Percentiles rank a stretch among this genome's conserved stretches.
phyloP scores from a whole-genome alignment of 1,140 invertebrate species.

The Probaryconus sp. region DNA sequence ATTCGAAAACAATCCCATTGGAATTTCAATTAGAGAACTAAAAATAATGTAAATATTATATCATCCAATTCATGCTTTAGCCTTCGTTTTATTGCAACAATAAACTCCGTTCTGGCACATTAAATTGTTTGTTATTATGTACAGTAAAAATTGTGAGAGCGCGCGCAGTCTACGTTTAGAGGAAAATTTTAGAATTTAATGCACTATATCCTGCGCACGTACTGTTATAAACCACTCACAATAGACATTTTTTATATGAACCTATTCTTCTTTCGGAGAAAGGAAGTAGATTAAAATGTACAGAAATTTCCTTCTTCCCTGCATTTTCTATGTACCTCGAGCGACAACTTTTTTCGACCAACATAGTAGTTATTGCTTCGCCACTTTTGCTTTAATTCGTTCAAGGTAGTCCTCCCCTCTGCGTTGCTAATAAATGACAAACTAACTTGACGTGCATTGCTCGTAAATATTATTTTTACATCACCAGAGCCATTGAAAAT shows the following conservation, averaged over 20 bases:
- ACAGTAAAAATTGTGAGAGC: constrained; percentile 30
- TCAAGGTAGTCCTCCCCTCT: no score
- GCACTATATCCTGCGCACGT: constrained; percentile 33
- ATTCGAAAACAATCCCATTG: background rate
- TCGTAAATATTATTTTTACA: no score
- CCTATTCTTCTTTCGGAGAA: constrained; percentile 37
- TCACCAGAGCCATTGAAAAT: no score
- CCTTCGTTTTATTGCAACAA: constrained; percentile 31
- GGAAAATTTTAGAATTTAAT: constrained; percentile 49
- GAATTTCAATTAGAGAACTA: background rate
- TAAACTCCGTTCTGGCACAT: constrained; percentile 24
- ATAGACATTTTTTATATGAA: constrained; percentile 52
- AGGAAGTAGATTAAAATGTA: constrained; percentile 51
- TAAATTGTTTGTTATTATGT: constrained; percentile 54
- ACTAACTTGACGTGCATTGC: no score
- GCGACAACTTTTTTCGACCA: constrained; percentile 15
- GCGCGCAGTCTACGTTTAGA: constrained; percentile 31
- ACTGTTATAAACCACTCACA: constrained; percentile 49
- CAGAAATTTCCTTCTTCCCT: constrained; percentile 34
- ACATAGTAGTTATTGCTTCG: background rate
- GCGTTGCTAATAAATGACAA: no score
- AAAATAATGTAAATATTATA: constrained; percentile 33
- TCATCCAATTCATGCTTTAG: constrained; percentile 27
- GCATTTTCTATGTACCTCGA: constrained; percentile 21
- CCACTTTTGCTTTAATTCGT: constrained; percentile 18